Conservation (phyloP, 2,113 vertebrate species). For the Raja brachyura region DNA sequence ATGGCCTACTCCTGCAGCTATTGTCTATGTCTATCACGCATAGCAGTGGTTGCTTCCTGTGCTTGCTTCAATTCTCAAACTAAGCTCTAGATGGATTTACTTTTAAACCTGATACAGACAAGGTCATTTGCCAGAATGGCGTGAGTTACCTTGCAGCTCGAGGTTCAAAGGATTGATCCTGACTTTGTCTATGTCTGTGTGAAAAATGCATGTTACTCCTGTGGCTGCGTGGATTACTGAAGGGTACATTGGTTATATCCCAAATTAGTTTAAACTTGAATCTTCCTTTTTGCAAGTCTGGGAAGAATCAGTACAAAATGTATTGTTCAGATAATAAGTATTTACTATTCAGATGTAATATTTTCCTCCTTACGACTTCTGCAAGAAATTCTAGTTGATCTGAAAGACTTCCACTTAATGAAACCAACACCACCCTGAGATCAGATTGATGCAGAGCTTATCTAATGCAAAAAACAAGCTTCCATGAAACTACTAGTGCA, state of each 20-base stretch:
- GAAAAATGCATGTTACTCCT: too few species aligned
- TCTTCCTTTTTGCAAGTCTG: background rate
- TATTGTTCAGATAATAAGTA: background rate
- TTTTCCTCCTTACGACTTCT: background rate
- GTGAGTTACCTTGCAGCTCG: too few species aligned
- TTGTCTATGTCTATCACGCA: too few species aligned
- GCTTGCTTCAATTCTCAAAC: background rate
- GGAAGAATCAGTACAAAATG: background rate
- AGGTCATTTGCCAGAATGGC: background rate
- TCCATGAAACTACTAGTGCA: too few species aligned
- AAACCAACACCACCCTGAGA: background rate
- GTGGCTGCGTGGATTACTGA: too few species aligned
- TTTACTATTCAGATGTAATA: too few species aligned
- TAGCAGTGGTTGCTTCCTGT: background rate
- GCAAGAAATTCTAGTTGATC: background rate
- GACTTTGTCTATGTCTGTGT: too few species aligned
- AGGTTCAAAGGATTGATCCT: too few species aligned
- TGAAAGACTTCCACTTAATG: background rate
- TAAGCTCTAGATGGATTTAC: background rate
- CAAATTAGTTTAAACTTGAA: background rate
- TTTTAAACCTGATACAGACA: conserved; percentile 1
- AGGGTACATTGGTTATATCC: too few species aligned
- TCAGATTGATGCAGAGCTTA: background rate
- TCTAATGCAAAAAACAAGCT: background rate
- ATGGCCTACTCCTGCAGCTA: too few species aligned